Evolutionary conservation across 92 coral and sea anemone genomes (phyloP).

Genomic region (Siderastrea radians): DNA sequence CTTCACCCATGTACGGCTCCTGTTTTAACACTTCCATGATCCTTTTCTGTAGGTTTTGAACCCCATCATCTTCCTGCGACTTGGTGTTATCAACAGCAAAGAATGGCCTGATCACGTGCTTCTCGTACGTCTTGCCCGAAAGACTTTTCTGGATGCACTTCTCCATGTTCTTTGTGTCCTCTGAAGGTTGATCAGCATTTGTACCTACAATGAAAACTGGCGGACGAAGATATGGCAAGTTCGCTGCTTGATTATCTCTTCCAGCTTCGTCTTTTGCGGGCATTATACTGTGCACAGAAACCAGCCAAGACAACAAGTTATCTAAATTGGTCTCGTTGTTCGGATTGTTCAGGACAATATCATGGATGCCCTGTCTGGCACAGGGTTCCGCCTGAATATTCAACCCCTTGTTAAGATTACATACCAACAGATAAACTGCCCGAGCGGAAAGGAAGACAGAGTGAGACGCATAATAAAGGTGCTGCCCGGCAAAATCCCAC

Average conservation of each 20-base stretch:
- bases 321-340: slow-evolving; percentile 84
- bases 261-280: background rate
- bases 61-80: slow-evolving; percentile 62
- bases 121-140: slow-evolving; percentile 73
- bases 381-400: slow-evolving; percentile 76
- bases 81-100: slow-evolving; percentile 75
- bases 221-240: slow-evolving; percentile 71
- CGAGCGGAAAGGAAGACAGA: slow-evolving; percentile 84
- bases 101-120: slow-evolving; percentile 77
- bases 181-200: slow-evolving; percentile 68
- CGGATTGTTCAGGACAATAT: slow-evolving; percentile 69
- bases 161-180: slow-evolving; percentile 66
- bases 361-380: slow-evolving; percentile 78
- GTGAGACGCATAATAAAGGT: slow-evolving; percentile 88
- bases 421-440: slow-evolving; percentile 81
- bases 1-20: slow-evolving; percentile 93
- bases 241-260: background rate
- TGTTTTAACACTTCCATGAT: slow-evolving; percentile 65
- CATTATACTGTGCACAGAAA: slow-evolving; percentile 73
- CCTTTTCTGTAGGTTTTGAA: slow-evolving; percentile 52
- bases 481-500: slow-evolving; percentile 96
- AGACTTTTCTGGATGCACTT: slow-evolving; percentile 64
- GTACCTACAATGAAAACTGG: slow-evolving; percentile 85
- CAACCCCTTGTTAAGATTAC: slow-evolving; percentile 81
- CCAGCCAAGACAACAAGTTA: slow-evolving; percentile 82